Conservation (phyloP, 2,113 vertebrate genomes). For the Aspidoscelis tigris region DNA sequence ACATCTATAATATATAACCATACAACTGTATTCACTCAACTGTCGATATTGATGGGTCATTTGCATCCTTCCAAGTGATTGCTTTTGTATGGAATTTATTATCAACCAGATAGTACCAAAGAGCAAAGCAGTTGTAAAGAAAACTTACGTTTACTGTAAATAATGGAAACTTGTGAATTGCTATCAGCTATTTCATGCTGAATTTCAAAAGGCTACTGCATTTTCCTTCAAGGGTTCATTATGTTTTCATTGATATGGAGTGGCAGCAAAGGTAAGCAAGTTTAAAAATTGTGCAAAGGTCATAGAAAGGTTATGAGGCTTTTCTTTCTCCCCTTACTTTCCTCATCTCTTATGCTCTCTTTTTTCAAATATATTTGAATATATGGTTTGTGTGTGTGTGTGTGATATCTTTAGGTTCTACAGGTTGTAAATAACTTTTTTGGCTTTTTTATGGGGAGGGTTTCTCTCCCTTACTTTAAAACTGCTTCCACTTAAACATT, state of each 20-base stretch:
- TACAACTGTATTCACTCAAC: background rate
- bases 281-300: conserved; percentile 46
- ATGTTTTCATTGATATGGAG: conserved; percentile 44
- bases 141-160: conserved; percentile 29
- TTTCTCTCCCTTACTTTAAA: conserved; percentile 32
- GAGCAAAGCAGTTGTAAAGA: conserved; percentile 38
- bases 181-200: conserved; percentile 35
- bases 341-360: background rate
- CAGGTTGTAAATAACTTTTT: background rate
- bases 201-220: conserved; percentile 29
- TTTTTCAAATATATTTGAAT: conserved; percentile 18
- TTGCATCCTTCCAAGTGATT: conserved; percentile 32
- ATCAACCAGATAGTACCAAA: conserved; percentile 33
- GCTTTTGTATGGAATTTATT: conserved; percentile 40
- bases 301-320: conserved; percentile 36
- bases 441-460: background rate
- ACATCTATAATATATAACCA: background rate
- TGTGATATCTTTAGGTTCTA: conserved; percentile 15
- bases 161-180: conserved; percentile 27
- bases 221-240: conserved; percentile 31
- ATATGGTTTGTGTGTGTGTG: conserved; percentile 23
- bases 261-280: conserved; percentile 37
- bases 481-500: conserved; percentile 36
- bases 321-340: conserved; percentile 1
- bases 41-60: background rate